Conservation (phyloP, 2,113 vertebrate genomes). For the Apteryx mantelli region DNA sequence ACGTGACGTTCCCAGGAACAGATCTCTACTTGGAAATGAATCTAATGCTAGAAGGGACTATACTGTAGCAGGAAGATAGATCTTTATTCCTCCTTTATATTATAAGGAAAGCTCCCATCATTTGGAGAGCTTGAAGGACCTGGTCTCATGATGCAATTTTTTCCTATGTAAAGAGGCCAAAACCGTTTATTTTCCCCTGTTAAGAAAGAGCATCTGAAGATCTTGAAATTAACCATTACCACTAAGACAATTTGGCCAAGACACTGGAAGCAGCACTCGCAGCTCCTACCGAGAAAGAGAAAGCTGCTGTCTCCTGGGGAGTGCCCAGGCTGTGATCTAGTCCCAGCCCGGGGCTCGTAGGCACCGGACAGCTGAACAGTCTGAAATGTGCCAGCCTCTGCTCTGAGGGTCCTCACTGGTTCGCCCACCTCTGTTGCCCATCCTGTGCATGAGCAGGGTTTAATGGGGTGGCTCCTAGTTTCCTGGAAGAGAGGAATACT, state of each 20-base stretch:
- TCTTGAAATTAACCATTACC: neutral
- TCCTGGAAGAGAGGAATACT: neutral
- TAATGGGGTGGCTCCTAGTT: neutral
- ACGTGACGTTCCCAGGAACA: neutral
- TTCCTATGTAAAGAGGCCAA: neutral
- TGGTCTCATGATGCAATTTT: neutral
- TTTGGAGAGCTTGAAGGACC: neutral
- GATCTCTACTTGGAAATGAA: neutral
- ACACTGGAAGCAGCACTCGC: neutral
- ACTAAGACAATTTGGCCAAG: neutral
- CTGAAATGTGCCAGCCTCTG: neutral
- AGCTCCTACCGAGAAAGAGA: neutral
- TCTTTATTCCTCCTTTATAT: neutral
- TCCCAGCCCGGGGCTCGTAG: neutral
- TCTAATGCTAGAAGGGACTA: neutral
- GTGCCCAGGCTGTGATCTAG: neutral
- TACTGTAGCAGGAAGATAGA: neutral
- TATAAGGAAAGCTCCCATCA: too few species aligned
- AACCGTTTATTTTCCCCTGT: neutral
- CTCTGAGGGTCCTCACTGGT: accelerated
- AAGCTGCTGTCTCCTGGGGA: neutral
- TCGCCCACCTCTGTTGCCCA: neutral
- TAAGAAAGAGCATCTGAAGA: neutral
- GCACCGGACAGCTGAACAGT: neutral
- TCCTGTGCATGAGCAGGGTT: neutral